Evolutionary conservation across 2,888 invertebrate genomes (phyloP), one percentile per base, ranked within the genome.

Genomic region (Abrostola tripartita): DNA sequence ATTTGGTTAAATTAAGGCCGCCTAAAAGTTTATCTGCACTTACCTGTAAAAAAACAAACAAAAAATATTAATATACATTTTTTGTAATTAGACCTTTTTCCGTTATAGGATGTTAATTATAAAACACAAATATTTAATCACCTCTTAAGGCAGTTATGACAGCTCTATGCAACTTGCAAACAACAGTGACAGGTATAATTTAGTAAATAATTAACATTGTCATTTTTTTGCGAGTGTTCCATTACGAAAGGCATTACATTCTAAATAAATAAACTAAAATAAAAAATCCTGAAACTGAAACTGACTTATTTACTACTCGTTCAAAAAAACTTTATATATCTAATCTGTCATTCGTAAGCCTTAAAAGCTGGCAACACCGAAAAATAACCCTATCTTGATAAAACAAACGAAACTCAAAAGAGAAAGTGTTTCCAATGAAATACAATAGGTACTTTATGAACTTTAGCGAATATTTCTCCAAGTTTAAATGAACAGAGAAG

Each of bases 401-500:
- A 63, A 65, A 72, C 71, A 72, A 72, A 72, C 54, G 60, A 58
- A 63, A 56, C 49, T 60, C 37, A 6, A 12, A 47, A 49, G 61
- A 38, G 47, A 49, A 44, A 68, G 52, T 56, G 58, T 65, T 78
- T 71, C 63, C 76, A 69, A 61, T 78, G 74, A 77, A 72, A 76
- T 74, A 76, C 75, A 69, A 64, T 74, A 74, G 78, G 68, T 54
- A 64, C 42, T 59, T 65, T 56, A 57, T 55, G 60, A 65, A 73
- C 41, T 73, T 76, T 52, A n/a, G 59, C 52, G 52, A 68, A 73
- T 68, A 73, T 74, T 75, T 77, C 68, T 62, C 8, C 59, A 65
- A 77, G 78, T 74, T 68, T 59, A 68, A 74, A 75, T 75, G 78
- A 75, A 77, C 74, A 40, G 58, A 14, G 61, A 59, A 73, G 59